Evolutionary conservation across 2,888 invertebrate genomes (phyloP).

Genomic region (Orthonevra nobilis): DNA sequence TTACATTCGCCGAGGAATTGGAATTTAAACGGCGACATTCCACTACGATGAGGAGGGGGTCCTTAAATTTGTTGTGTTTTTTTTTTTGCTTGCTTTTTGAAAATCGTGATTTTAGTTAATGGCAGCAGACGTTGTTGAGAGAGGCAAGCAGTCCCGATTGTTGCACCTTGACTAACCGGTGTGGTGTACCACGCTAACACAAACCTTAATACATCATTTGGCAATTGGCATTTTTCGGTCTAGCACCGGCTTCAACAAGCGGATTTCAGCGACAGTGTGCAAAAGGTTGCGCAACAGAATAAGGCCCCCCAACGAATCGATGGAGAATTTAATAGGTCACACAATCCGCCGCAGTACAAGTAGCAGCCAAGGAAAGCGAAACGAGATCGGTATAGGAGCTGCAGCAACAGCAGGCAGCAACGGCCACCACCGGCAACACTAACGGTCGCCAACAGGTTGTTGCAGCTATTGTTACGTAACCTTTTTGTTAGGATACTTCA

Average conservation of each 20-base stretch:
- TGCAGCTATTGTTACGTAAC: slow-evolving; percentile 37
- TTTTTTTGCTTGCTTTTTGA: slow-evolving; percentile 37
- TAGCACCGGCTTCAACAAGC: slow-evolving; percentile 41
- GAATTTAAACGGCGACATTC: slow-evolving; percentile 60
- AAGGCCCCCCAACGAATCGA: slow-evolving; percentile 35
- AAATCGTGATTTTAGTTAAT: slow-evolving; percentile 69
- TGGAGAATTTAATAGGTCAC: slow-evolving; percentile 65
- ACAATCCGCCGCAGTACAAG: slow-evolving; percentile 23
- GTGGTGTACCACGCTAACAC: slow-evolving; percentile 12
- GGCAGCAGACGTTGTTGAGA: slow-evolving; percentile 41
- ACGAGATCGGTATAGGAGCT: slow-evolving; percentile 62
- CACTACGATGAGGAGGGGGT: slow-evolving; percentile 13
- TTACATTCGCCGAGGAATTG: too few species aligned
- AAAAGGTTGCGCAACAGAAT: slow-evolving; percentile 55
- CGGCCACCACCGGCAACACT: not conserved
- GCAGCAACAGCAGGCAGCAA: slow-evolving; percentile 21
- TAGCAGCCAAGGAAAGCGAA: slow-evolving; percentile 52
- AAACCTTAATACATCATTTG: slow-evolving; percentile 63
- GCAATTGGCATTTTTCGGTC: slow-evolving; percentile 68
- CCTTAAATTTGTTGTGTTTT: slow-evolving; percentile 24
- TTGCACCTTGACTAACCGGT: slow-evolving; percentile 39
- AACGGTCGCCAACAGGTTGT: slow-evolving; percentile 44
- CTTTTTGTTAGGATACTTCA: slow-evolving; percentile 32
- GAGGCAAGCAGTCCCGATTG: slow-evolving; percentile 4
- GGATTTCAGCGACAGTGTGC: slow-evolving; percentile 48